Evolutionary conservation across 2,113 vertebrate species (phyloP), one percentile per base, ranked within the genome.

Genomic region (Tupaia tana): DNA sequence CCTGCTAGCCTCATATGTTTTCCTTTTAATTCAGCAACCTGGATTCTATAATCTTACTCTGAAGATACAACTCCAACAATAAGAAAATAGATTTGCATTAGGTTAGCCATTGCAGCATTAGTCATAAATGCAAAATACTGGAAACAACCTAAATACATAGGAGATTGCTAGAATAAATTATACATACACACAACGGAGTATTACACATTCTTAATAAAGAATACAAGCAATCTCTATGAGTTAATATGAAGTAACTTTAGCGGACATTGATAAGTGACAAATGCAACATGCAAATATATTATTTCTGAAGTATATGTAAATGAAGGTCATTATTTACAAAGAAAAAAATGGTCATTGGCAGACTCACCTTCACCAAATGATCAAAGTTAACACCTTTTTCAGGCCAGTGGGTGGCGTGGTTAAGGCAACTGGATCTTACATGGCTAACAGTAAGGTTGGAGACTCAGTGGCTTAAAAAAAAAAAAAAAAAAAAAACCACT

Each of bases 1-100:
- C 43, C 43, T 43, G 43, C 43, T 43, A 6, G 43, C 43, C 43
- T 43, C 9, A 56, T 75, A 27, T 29, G 71, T 79, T 91, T 64
- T 78, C 31, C 59, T 82, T 93, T 93, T 69, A 88, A 91, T 61
- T 74, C 25, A 84, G n/a, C n/a, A 77, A 90, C 77, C 29, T 85
- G 84, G 61, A 29, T 79, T 95, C 58, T 86, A 91, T 20, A 71
- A 95, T 90, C 86, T 56, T 71, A 59, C n/a, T 31, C 79, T 82
- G 15, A 81, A 93, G 61, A 74, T 78, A 86, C 2, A n/a, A 10
- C 18, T 92, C 22, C 15, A 73, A 81, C 13, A 83, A 54, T 70
- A 95, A 70, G 67, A 71, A 86, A 74, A 90, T 52, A 82, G 3
- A 75, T 70, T 69, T 92, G 29, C 24, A n/a, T 90, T 90, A 43